Evolutionary conservation across 2,888 invertebrate species (phyloP).

Genomic region (Octonoba sinensis): DNA sequence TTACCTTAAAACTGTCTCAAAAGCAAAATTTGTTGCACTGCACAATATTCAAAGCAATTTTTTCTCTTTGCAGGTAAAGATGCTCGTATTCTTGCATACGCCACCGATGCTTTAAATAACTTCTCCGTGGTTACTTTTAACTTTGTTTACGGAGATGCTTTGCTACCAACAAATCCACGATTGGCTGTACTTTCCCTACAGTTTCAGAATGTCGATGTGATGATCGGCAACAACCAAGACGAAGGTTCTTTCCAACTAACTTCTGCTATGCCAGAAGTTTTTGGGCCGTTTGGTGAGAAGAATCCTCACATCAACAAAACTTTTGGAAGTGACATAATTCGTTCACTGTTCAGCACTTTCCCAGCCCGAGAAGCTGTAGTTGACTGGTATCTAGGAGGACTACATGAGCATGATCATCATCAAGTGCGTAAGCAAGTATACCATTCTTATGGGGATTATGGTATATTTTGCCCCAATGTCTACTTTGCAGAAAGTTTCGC

Average conservation of each 20-base stretch:
- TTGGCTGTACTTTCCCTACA: neutral
- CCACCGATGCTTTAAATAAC: neutral
- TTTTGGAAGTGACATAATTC: neutral
- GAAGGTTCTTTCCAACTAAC: slow-evolving; percentile 56
- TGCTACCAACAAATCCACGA: neutral
- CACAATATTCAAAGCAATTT: too few species aligned
- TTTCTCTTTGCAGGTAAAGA: neutral
- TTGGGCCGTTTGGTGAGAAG: slow-evolving; percentile 30
- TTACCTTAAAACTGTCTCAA: too few species aligned
- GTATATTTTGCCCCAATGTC: slow-evolving; percentile 31
- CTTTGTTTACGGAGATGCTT: neutral
- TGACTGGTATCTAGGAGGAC: slow-evolving; percentile 11
- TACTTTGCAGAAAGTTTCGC: slow-evolving; percentile 53
- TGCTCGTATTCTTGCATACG: neutral
- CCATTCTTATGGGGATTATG: slow-evolving; percentile 35
- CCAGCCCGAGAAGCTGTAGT: neutral
- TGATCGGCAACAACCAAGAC: slow-evolving; percentile 57
- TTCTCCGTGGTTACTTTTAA: neutral
- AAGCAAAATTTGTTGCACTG: too few species aligned
- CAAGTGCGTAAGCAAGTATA: slow-evolving; percentile 12
- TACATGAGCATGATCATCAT: slow-evolving; percentile 5
- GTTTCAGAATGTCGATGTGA: slow-evolving; percentile 30
- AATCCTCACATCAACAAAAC: slow-evolving; percentile 17
- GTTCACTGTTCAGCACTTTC: neutral
- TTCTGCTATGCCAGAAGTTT: slow-evolving; percentile 10